Conservation (phyloP, 2,113 vertebrate species). For the Passer montanus region DNA sequence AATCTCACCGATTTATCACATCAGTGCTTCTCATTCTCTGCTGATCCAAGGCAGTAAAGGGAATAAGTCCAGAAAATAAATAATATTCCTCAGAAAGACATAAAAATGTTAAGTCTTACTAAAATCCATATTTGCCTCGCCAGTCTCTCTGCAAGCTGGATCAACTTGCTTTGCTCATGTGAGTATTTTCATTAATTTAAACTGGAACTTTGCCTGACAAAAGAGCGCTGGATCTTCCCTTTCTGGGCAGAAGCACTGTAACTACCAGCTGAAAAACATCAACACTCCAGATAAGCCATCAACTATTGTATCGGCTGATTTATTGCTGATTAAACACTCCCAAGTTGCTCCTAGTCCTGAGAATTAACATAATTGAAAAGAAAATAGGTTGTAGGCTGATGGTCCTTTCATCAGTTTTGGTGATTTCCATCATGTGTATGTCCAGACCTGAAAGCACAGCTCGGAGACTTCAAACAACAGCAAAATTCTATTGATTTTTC, state of each 20-base stretch:
- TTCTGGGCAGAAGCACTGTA: constrained; percentile 17
- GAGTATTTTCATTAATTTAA: constrained; percentile 14
- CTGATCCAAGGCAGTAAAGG: constrained; percentile 49
- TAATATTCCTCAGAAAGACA: constrained; percentile 40
- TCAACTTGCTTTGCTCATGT: not conserved
- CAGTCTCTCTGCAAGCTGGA: not conserved
- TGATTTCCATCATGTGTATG: not conserved
- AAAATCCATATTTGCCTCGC: not conserved
- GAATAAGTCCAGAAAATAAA: constrained; percentile 43
- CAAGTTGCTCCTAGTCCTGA: not conserved
- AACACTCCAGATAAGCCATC: constrained; percentile 45
- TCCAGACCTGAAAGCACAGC: not conserved
- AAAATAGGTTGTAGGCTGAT: not conserved
- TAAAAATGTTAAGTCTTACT: constrained; percentile 6
- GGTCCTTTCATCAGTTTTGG: not conserved
- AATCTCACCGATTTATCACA: constrained; percentile 30
- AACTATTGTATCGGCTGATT: not conserved
- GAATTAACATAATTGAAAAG: not conserved
- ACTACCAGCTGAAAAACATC: constrained; percentile 54
- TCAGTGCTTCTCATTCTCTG: constrained; percentile 17
- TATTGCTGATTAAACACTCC: constrained; percentile 33
- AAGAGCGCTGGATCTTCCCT: not conserved
- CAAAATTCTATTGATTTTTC: not conserved
- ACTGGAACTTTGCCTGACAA: constrained; percentile 22
- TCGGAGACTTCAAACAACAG: not conserved